Percentiles rank a stretch among this genome's conserved stretches.
These are phyloP conservation scores for Danaus plexippus DNA, from an alignment of 1,140 invertebrate species.

Conservation along the genomic window DNA sequence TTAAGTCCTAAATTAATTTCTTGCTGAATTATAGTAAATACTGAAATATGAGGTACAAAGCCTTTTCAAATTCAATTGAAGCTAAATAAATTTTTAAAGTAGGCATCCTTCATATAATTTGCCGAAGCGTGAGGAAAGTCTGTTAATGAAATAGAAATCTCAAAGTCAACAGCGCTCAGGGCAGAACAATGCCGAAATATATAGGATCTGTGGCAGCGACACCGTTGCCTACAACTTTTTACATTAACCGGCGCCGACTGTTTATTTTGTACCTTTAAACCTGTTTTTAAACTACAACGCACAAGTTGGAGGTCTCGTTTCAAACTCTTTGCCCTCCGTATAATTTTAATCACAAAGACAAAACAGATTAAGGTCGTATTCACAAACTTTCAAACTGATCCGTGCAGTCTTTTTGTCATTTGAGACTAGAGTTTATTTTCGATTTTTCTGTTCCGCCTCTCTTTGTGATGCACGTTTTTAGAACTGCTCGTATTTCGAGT, in stretches of 20 bases:
- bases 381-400: conserved; percentile 30
- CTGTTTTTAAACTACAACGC: conserved; percentile 42
- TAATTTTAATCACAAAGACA: conserved; percentile 65
- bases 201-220: conserved; percentile 43
- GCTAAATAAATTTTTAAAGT: too few species aligned
- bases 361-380: conserved; percentile 48
- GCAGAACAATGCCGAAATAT: conserved; percentile 30
- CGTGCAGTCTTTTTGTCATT: conserved; percentile 6
- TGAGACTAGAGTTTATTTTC: conserved; percentile 15
- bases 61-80: too few species aligned
- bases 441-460: conserved; percentile 2
- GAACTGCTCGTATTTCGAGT: too few species aligned
- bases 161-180: conserved; percentile 14
- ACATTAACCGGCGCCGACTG: conserved; percentile 50
- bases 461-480: conserved; percentile 1
- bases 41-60: too few species aligned
- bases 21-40: too few species aligned
- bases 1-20: too few species aligned
- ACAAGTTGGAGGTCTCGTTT: conserved; percentile 59
- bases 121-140: too few species aligned
- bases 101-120: too few species aligned
- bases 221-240: conserved; percentile 50
- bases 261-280: conserved; percentile 58
- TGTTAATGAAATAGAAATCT: conserved; percentile 21
- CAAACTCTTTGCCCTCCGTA: conserved; percentile 42